These are phyloP conservation scores for Spheniscus humboldti DNA, from an alignment of 2,797 vertebrate species.

Conservation along the genomic window DNA sequence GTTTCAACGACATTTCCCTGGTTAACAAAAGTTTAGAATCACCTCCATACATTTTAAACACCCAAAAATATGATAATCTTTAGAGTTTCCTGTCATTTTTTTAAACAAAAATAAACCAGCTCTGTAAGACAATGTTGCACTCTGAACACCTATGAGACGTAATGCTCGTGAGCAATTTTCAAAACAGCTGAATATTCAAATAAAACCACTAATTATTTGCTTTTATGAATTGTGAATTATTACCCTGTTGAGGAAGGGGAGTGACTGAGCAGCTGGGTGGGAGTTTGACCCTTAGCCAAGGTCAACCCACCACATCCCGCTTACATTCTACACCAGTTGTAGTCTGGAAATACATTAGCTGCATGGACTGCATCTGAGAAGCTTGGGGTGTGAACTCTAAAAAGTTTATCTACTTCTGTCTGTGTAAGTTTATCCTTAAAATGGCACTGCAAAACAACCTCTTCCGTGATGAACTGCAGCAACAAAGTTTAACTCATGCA, in stretches of 20 bases:
- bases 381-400: background rate
- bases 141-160: background rate
- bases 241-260: background rate
- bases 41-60: background rate
- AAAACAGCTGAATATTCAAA: background rate
- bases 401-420: background rate
- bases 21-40: background rate
- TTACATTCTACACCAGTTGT: background rate
- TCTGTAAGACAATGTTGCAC: background rate
- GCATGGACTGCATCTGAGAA: background rate
- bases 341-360: background rate
- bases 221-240: background rate
- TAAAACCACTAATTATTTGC: background rate
- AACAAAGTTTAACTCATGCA: background rate
- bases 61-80: background rate
- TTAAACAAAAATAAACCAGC: background rate
- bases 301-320: background rate
- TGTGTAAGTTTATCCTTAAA: background rate
- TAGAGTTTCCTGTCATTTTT: background rate
- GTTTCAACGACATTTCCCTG: background rate
- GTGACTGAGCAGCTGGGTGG: background rate
- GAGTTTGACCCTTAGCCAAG: background rate
- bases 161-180: background rate
- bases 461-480: background rate
- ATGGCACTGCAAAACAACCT: background rate